Base-by-base conservation (phyloP, 2,797 vertebrate genomes). In the Malacoraja senta region DNA sequence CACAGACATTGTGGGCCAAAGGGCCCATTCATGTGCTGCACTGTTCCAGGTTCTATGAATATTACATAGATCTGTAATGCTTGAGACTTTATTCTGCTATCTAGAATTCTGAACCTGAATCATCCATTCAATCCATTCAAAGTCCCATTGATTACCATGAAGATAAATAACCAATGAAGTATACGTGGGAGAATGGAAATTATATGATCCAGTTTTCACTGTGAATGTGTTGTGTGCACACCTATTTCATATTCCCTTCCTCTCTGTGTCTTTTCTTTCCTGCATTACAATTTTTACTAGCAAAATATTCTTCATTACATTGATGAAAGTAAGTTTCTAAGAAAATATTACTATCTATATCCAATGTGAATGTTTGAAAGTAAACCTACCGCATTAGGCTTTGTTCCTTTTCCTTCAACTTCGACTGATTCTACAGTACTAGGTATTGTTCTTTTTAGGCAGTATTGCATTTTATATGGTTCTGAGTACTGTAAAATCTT, bases 401-500 rank as follows among this genome's bases (percentile, higher is more conserved):
- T 92, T 0, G 15, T 74, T 74, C 72, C 90, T 92, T 92, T 92
- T 8, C 72, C 9, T 29, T 92, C 90, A 74, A n/a, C 38, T 76
- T 35, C 10, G 35, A 74, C 68, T 19, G 58, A 53, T 93, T 68
- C 35, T 44, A 35, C 38, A 44, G 94, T 61, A 58, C 94, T 93
- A 0, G 93, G 3, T 76, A 97, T 96, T 94, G 96, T 98, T 94
- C 98, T 97, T 95, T 96, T 99, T 94, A 99, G 94, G 94, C 96
- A 97, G 93, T 99, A 98, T 77, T 98, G 98, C 93, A 99, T 96
- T 96, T 96, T 98, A 95, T 98, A 99, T 0, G 98, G 97, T 94
- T 99, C 98, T 0, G 98, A 98, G 93, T 98, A 98, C 32, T 98
- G 98, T 72, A 99, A 96, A 94, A 99, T 99, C 95, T 98, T 98